A percentile compares a stretch with the other conserved stretches of the same genome.
These are phyloP conservation scores for Andrena trimmerana DNA, from an alignment of 2,888 invertebrate species.

Conservation along the genomic window DNA sequence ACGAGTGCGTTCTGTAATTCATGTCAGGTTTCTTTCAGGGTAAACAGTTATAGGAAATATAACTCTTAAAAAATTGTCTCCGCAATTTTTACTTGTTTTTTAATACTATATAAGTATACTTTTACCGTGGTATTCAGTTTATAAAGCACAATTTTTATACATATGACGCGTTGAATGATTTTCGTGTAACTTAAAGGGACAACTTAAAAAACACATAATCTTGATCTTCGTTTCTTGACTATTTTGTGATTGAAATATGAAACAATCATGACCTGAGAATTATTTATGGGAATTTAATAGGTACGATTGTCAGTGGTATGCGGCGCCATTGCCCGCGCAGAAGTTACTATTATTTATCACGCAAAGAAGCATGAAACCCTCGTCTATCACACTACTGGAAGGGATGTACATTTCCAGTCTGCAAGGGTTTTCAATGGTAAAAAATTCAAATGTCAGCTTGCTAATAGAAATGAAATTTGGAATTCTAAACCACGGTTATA, in stretches of 20 bases:
- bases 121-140: too few relatives aligned
- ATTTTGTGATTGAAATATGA: neutral
- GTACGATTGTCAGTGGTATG: conserved; percentile 5
- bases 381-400: neutral
- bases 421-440: conserved; percentile 6
- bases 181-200: too few relatives aligned
- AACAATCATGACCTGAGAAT: neutral
- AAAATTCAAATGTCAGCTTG: neutral
- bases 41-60: too few relatives aligned
- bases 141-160: too few relatives aligned
- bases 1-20: too few relatives aligned
- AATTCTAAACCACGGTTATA: neutral
- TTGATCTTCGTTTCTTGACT: neutral
- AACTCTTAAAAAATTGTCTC: too few relatives aligned
- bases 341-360: neutral
- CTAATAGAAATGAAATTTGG: neutral
- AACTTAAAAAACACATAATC: neutral
- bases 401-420: neutral
- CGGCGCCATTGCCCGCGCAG: neutral
- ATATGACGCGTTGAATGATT: too few relatives aligned
- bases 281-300: neutral
- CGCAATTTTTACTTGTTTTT: neutral
- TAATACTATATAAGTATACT: neutral
- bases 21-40: too few relatives aligned
- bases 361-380: neutral